phyloP scores from a whole-genome alignment of 2,888 invertebrate genomes.

The Dicranocentrus wangi region DNA sequence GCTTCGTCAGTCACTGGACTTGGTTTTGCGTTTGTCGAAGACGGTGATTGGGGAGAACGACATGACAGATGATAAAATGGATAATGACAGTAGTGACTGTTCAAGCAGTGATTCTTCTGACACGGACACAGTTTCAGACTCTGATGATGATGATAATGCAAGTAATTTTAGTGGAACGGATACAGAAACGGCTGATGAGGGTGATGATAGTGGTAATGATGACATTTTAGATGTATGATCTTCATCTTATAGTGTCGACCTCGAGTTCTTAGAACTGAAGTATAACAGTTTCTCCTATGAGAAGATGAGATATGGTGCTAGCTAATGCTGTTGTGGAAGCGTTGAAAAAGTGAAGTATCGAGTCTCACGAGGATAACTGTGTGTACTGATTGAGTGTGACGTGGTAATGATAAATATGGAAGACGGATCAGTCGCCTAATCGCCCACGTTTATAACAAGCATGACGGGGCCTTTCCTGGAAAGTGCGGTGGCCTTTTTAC shows the following conservation, averaged over 20 bases:
- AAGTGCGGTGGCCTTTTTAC: too few relatives aligned
- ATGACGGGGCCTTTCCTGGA: too few relatives aligned
- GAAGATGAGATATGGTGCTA: slow-evolving; percentile 44
- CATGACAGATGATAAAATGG: slow-evolving; percentile 7
- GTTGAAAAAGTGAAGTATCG: not conserved
- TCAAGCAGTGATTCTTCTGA: slow-evolving; percentile 35
- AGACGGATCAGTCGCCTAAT: too few relatives aligned
- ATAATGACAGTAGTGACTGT: slow-evolving; percentile 8
- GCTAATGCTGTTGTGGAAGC: slow-evolving; percentile 10
- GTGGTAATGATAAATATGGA: too few relatives aligned
- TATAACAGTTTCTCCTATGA: slow-evolving; percentile 24
- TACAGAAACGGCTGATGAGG: slow-evolving; percentile 56
- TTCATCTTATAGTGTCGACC: slow-evolving; percentile 46
- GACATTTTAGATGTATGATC: slow-evolving; percentile 58
- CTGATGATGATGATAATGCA: slow-evolving; percentile 56
- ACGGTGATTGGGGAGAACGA: slow-evolving; percentile 56
- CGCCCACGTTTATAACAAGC: too few relatives aligned
- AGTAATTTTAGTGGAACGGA: slow-evolving; percentile 62
- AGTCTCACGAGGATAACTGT: not conserved
- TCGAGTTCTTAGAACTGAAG: slow-evolving; percentile 19
- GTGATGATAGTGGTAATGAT: slow-evolving; percentile 51
- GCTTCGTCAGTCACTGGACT: slow-evolving; percentile 52
- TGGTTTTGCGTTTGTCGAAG: slow-evolving; percentile 44
- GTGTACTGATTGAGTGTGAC: not conserved
- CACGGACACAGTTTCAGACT: slow-evolving; percentile 38